Evolutionary conservation across 2,888 invertebrate genomes (phyloP).

Genomic region (Homarus gammarus): DNA sequence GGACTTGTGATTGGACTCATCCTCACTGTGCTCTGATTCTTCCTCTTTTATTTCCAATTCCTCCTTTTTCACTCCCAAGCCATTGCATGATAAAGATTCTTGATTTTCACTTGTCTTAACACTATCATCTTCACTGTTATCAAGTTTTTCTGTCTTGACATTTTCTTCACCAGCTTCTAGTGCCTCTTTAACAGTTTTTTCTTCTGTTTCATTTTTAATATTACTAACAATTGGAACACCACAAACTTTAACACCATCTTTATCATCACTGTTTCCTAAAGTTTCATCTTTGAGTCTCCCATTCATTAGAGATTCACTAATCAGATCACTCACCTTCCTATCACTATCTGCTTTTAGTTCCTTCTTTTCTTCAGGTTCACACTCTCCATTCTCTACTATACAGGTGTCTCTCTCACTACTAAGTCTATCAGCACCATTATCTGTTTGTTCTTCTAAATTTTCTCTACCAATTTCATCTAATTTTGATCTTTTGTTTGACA

Average conservation of each 20-base stretch:
- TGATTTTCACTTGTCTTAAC: not conserved
- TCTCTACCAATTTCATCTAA: conserved; percentile 28
- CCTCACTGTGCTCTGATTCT: not conserved
- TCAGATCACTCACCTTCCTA: conserved; percentile 34
- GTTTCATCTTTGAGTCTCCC: conserved; percentile 40
- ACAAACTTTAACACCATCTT: not conserved
- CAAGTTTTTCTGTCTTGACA: not conserved
- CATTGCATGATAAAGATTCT: conserved; percentile 25
- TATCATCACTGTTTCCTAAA: not conserved
- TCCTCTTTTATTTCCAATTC: conserved; percentile 7
- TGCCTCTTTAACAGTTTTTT: conserved; percentile 12
- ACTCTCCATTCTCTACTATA: conserved; percentile 50
- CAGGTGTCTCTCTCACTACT: conserved; percentile 18
- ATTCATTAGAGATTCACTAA: conserved; percentile 63
- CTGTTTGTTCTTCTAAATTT: conserved; percentile 34
- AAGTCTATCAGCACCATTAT: conserved; percentile 40
- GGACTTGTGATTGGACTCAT: conserved; percentile 21
- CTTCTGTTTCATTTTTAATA: conserved; percentile 25
- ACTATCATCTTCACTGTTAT: not conserved
- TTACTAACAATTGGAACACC: not conserved
- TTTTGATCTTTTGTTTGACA: conserved; percentile 36
- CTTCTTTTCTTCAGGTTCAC: not conserved
- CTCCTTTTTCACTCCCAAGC: not conserved
- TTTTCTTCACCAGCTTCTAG: not conserved
- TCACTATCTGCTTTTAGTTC: conserved; percentile 4